phyloP scores from a whole-genome alignment of 2,113 vertebrate species.

The Oenanthe oenanthe region DNA sequence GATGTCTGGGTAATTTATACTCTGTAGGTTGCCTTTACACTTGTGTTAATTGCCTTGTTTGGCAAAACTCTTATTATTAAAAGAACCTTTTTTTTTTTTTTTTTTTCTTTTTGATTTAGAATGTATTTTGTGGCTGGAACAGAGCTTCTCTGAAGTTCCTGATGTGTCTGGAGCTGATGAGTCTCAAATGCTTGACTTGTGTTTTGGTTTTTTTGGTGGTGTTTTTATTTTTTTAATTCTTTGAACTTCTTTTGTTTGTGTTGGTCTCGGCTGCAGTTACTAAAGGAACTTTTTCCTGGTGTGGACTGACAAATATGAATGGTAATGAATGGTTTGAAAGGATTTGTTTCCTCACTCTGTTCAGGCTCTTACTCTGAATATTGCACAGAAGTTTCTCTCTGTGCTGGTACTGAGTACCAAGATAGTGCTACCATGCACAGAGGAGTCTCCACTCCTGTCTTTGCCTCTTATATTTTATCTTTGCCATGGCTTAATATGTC shows the following conservation, averaged over 20 bases:
- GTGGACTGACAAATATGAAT: background rate
- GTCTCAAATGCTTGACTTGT: background rate
- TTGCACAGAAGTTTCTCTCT: background rate
- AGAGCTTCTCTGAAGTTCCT: background rate
- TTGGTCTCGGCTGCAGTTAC: background rate
- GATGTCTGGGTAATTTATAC: background rate
- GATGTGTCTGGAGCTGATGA: background rate
- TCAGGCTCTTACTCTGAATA: background rate
- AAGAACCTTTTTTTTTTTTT: background rate
- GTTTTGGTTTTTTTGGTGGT: background rate
- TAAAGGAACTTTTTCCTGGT: background rate
- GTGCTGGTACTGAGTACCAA: background rate
- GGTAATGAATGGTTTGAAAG: background rate
- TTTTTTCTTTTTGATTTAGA: background rate
- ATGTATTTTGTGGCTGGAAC: background rate
- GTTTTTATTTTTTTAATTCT: background rate
- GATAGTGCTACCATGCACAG: fast-evolving
- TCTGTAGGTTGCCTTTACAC: background rate
- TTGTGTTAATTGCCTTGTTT: background rate
- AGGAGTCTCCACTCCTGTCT: background rate
- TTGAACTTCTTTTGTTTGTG: background rate
- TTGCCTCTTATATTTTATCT: background rate
- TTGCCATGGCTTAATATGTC: background rate
- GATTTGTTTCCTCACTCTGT: background rate
- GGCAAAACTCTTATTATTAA: background rate